Evolutionary conservation across 2,797 vertebrate genomes (phyloP).

Genomic region (Miichthys miiuy): DNA sequence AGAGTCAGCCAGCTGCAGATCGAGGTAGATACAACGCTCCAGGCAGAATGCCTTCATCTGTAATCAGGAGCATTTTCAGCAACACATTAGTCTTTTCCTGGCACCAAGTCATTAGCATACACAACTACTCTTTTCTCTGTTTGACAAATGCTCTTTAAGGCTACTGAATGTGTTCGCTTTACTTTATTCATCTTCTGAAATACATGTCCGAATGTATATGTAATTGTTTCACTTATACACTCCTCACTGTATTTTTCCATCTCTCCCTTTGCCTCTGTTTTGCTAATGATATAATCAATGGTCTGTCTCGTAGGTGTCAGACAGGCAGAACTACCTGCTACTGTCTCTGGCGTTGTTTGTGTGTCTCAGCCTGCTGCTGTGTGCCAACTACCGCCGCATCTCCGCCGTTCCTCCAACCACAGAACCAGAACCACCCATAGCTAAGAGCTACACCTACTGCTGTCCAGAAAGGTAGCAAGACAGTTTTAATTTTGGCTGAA

Average conservation of each 20-base stretch:
- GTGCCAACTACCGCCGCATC: slow-evolving; percentile 86
- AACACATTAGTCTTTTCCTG: slow-evolving; percentile 24
- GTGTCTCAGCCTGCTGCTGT: slow-evolving; percentile 89
- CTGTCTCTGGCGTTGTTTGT: slow-evolving; percentile 90
- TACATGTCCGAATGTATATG: not conserved
- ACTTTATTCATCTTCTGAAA: slow-evolving; percentile 10
- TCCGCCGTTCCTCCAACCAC: slow-evolving; percentile 72
- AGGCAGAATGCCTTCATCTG: slow-evolving; percentile 37
- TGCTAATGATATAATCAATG: not conserved
- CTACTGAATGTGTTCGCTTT: not conserved
- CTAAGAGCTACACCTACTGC: slow-evolving; percentile 90
- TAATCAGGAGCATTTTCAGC: not conserved
- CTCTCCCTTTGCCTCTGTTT: not conserved
- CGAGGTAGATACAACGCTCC: slow-evolving; percentile 84
- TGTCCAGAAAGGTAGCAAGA: slow-evolving; percentile 89
- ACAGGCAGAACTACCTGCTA: slow-evolving; percentile 92
- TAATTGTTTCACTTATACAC: not conserved
- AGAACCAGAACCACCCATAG: slow-evolving; percentile 80
- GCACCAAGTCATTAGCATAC: slow-evolving; percentile 6
- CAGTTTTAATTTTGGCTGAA: not conserved
- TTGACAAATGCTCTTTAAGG: not conserved
- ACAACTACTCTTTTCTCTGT: not conserved
- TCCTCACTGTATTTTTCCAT: not conserved
- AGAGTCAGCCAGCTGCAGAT: slow-evolving; percentile 89
- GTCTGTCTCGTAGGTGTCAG: slow-evolving; percentile 87